A percentile compares a stretch with the other conserved stretches of the same genome.
Conservation (phyloP, 1,140 invertebrate species). For the Drosophila subpulchrella region DNA sequence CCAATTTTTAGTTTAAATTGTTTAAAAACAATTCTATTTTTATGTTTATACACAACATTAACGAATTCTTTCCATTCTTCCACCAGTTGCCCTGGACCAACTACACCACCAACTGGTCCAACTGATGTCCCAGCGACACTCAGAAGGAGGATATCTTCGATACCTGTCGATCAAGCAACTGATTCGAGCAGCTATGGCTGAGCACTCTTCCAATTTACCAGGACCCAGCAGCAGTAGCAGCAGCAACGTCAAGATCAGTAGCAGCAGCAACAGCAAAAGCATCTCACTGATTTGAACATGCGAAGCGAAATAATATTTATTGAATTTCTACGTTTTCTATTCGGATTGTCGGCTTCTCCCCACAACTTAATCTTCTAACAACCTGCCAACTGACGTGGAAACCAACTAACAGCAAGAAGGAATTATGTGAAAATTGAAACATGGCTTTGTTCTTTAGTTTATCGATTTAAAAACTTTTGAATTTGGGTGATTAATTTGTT, state of each 20-base stretch:
- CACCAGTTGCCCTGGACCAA: slow-evolving; percentile 71
- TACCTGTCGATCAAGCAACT: slow-evolving; percentile 21
- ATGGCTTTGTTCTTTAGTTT: slow-evolving; percentile 42
- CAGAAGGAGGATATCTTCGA: slow-evolving; percentile 29
- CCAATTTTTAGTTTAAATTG: not conserved
- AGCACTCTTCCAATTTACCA: slow-evolving; percentile 1
- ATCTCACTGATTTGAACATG: slow-evolving; percentile 38
- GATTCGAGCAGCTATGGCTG: slow-evolving; percentile 6
- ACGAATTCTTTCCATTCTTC: not conserved
- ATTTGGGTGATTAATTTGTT: slow-evolving; percentile 23
- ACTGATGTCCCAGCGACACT: slow-evolving; percentile 60
- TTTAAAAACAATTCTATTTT: not conserved
- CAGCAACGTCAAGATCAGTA: slow-evolving; percentile 3
- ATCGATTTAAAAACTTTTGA: slow-evolving; percentile 27
- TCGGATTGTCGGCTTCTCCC: slow-evolving; percentile 38
- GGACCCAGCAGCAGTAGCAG: not conserved
- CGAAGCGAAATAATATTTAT: slow-evolving; percentile 46
- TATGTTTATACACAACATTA: not conserved
- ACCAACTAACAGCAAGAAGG: slow-evolving; percentile 12
- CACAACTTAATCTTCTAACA: slow-evolving; percentile 12
- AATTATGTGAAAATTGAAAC: slow-evolving; percentile 1
- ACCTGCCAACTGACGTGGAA: slow-evolving; percentile 11
- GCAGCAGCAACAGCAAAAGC: slow-evolving; percentile 5
- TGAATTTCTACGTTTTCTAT: slow-evolving; percentile 58
- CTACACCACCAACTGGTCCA: slow-evolving; percentile 81